phyloP scores from a whole-genome alignment of 2,888 invertebrate genomes.

The Pasiphila rectangulata region DNA sequence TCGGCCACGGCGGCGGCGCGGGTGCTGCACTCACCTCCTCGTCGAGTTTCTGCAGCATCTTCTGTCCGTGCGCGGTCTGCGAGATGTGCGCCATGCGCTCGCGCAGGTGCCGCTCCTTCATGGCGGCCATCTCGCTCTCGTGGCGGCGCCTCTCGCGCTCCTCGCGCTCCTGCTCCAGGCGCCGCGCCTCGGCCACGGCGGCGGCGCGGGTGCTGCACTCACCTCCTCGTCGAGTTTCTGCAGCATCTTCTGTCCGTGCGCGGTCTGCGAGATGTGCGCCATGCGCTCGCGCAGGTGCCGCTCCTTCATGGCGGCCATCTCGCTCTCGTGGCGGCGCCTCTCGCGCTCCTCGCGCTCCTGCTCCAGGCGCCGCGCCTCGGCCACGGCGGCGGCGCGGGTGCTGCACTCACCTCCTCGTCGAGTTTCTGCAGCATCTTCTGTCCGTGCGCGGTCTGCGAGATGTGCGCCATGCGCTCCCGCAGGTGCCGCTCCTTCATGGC shows the following conservation, averaged over 20 bases:
- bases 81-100: constrained; percentile 96
- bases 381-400: too few species aligned
- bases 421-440: constrained; percentile 93
- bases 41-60: constrained; percentile 91
- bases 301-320: too few species aligned
- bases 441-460: constrained; percentile 94
- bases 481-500: constrained; percentile 93
- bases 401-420: constrained; percentile 85
- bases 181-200: constrained; percentile 91
- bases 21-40: constrained; percentile 82
- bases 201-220: too few species aligned
- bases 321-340: too few species aligned
- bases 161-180: constrained; percentile 92
- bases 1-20: too few species aligned
- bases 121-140: constrained; percentile 92
- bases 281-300: too few species aligned
- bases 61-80: constrained; percentile 95
- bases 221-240: too few species aligned
- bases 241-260: too few species aligned
- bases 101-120: constrained; percentile 91
- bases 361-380: too few species aligned
- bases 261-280: too few species aligned
- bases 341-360: too few species aligned
- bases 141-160: constrained; percentile 93
- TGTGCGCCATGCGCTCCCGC: constrained; percentile 94